These are phyloP conservation scores for Nematopogon swammerdamellus DNA, from an alignment of 2,888 invertebrate genomes.

Conservation along the genomic window DNA sequence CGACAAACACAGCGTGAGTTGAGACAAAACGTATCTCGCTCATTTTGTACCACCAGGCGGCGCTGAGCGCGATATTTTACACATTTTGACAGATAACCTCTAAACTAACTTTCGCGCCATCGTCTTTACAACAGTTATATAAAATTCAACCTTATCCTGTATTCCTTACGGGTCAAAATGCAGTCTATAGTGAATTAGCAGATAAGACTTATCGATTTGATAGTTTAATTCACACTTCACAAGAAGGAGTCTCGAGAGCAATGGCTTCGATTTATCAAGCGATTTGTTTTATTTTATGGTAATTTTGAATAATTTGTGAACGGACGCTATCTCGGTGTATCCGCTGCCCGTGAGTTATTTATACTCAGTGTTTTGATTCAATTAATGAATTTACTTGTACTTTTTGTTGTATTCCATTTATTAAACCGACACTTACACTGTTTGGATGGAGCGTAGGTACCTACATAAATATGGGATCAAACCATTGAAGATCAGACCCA, in stretches of 20 bases:
- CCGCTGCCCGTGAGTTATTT: slow-evolving; percentile 14
- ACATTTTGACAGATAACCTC: slow-evolving; percentile 30
- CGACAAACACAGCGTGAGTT: slow-evolving; percentile 40
- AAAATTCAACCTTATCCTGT: background rate
- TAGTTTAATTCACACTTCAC: slow-evolving; percentile 5
- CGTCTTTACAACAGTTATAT: background rate
- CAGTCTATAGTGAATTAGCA: background rate
- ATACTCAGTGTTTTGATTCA: background rate
- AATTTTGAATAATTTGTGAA: slow-evolving; percentile 44
- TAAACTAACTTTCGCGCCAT: slow-evolving; percentile 3
- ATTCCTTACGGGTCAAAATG: too few species aligned
- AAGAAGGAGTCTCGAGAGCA: slow-evolving; percentile 6
- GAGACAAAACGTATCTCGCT: slow-evolving; percentile 33
- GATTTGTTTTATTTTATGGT: slow-evolving; percentile 29
- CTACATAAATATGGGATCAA: too few species aligned
- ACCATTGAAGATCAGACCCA: too few species aligned
- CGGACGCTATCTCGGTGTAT: slow-evolving; percentile 22
- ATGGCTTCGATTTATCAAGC: slow-evolving; percentile 24
- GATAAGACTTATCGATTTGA: background rate
- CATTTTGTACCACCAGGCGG: slow-evolving; percentile 31
- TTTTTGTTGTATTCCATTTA: background rate
- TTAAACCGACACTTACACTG: background rate
- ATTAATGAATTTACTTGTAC: background rate
- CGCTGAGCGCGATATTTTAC: slow-evolving; percentile 23
- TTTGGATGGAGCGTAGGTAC: too few species aligned